Conservation (phyloP, 2,797 vertebrate genomes). For the Phoeniculus purpureus region DNA sequence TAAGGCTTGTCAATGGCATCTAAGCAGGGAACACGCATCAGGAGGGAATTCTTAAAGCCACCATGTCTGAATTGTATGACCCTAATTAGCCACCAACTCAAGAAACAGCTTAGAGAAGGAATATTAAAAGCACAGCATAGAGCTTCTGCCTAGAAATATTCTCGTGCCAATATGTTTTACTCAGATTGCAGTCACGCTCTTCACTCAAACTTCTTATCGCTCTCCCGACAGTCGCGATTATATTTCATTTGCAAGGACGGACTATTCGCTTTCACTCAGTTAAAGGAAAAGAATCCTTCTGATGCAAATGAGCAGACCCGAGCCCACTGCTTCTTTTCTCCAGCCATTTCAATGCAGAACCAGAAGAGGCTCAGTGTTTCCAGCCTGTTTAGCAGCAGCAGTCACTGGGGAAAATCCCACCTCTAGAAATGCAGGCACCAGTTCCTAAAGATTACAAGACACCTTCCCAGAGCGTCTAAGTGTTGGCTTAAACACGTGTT, state of each 20-base stretch:
- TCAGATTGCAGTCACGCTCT: neutral
- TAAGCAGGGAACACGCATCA: neutral
- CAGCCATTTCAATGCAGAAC: neutral
- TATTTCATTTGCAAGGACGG: neutral
- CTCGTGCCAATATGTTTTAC: neutral
- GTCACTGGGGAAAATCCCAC: neutral
- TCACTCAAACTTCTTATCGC: neutral
- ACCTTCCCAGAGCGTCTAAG: neutral
- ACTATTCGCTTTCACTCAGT: neutral
- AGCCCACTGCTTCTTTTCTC: neutral
- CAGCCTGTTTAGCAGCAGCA: neutral
- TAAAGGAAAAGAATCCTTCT: conserved; percentile 10
- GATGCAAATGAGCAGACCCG: neutral
- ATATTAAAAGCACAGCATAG: neutral
- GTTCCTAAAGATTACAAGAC: neutral
- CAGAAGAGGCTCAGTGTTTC: neutral
- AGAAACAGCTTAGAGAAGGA: neutral
- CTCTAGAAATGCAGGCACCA: neutral
- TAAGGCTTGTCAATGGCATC: neutral
- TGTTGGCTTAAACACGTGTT: neutral
- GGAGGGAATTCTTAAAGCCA: conserved; percentile 20
- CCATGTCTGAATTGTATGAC: neutral
- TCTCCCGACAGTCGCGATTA: neutral
- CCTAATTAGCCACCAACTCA: neutral
- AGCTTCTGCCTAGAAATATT: neutral